Evolutionary conservation across 2,888 invertebrate genomes (phyloP).

Genomic region (Neoitamus cyanurus): DNA sequence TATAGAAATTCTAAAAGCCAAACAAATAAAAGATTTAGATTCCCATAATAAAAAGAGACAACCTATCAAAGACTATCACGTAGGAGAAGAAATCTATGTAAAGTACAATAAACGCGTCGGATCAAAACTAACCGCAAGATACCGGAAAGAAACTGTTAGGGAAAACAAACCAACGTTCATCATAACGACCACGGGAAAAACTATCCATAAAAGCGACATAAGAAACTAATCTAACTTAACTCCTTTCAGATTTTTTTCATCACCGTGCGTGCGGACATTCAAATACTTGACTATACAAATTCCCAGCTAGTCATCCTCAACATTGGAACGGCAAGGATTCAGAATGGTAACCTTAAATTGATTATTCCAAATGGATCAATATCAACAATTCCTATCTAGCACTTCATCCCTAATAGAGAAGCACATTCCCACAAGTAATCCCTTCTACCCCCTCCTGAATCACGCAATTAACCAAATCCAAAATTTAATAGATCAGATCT

Average conservation of each 20-base stretch:
- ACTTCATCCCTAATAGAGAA: background rate
- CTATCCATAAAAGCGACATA: background rate
- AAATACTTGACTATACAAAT: background rate
- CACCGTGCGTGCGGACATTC: background rate
- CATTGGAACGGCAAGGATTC: background rate
- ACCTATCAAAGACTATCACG: constrained; percentile 42
- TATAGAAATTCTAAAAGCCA: constrained; percentile 31
- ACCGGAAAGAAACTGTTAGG: constrained; percentile 15
- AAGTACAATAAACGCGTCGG: constrained; percentile 35
- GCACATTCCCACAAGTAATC: background rate
- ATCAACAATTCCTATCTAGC: background rate
- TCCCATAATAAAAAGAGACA: constrained; percentile 35
- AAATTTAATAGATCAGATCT: background rate
- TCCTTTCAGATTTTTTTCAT: background rate
- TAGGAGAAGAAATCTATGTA: constrained; percentile 25
- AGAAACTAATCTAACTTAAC: background rate
- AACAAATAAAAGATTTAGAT: constrained; percentile 31
- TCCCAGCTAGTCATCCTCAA: background rate
- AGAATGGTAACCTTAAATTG: background rate
- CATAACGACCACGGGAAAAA: background rate
- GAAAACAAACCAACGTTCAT: constrained; percentile 40
- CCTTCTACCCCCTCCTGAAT: background rate
- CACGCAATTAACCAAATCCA: constrained; percentile 23
- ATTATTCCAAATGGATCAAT: background rate
- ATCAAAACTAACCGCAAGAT: constrained; percentile 14